Evolutionary conservation across 2,888 invertebrate species (phyloP), one percentile per base, ranked within the genome.

Genomic region (Hoplodrina ambigua): DNA sequence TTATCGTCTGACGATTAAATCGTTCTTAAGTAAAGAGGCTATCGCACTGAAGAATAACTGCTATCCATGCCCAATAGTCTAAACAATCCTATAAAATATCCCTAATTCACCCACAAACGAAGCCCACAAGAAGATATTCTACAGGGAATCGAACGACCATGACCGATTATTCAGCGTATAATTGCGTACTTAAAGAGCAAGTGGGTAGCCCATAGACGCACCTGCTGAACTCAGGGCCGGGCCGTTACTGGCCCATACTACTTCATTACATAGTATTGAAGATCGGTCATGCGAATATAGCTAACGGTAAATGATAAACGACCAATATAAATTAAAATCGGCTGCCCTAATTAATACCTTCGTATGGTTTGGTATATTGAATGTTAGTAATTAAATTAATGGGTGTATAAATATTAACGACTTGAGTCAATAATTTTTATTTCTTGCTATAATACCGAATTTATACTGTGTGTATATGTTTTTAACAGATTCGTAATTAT

Each of bases 231-330:
- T 68, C 68, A 68, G 54, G 69, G 68, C 67, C 61, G 68, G 30
- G 59, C 78, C 85, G 84, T 82, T 84, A 83, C 61, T 65, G 69
- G 65, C 72, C 65, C 70, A 69, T 79, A 69, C 58, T 19, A 54
- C 75, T 65, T 73, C 59, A 60, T 68, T 69, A 72, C 64, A 65
- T 63, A 69, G 59, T 71, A 74, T 59, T 70, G 69, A 64, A 74
- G 78, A 80, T 82, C 72, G 59, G 65, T 75, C 72, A 78, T 73
- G 74, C 69, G 76, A 78, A 78, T 74, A 76, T 61, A 73, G 55
- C 19, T 80, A 83, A 80, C 85, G 80, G 83, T 76, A 15, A 30
- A 73, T 64, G 19, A 44, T 77, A 56, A 81, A 72, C 49, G 37
- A 53, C 20, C 61, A 54, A 68, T 67, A 67, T 68, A 56, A 60